Evolutionary conservation across 2,797 vertebrate genomes (phyloP).

Genomic region (Lepidocolaptes lacrymiger): DNA sequence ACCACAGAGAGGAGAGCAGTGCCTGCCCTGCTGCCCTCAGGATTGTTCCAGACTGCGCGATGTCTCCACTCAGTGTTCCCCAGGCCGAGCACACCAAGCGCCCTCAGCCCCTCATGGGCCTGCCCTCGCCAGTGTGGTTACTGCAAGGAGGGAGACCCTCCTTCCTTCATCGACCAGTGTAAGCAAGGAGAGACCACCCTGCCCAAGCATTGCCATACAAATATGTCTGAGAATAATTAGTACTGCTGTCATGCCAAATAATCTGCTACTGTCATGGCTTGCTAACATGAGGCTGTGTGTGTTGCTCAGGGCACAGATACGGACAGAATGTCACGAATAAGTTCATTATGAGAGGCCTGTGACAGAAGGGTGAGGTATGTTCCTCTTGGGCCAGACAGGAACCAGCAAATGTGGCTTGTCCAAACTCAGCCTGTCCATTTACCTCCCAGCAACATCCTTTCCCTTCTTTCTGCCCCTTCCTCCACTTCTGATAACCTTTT

Average conservation of each 20-base stretch:
- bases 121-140: neutral
- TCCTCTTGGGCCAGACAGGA: neutral
- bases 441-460: neutral
- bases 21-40: accelerated
- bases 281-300: accelerated
- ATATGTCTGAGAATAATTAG: neutral
- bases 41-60: accelerated
- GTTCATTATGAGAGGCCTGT: neutral
- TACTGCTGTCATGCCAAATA: neutral
- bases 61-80: neutral
- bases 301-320: accelerated
- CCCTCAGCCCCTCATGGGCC: neutral
- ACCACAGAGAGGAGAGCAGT: neutral
- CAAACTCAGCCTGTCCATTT: neutral
- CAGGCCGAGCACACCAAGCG: accelerated
- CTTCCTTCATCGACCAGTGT: neutral
- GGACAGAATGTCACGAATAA: neutral
- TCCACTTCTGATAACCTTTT: neutral
- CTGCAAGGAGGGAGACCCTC: neutral
- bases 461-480: neutral
- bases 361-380: neutral
- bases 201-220: accelerated
- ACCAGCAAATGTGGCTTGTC: neutral
- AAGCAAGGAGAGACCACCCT: neutral
- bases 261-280: neutral